Conservation (phyloP, 2,113 vertebrate species). For the Mastomys natalensis region DNA sequence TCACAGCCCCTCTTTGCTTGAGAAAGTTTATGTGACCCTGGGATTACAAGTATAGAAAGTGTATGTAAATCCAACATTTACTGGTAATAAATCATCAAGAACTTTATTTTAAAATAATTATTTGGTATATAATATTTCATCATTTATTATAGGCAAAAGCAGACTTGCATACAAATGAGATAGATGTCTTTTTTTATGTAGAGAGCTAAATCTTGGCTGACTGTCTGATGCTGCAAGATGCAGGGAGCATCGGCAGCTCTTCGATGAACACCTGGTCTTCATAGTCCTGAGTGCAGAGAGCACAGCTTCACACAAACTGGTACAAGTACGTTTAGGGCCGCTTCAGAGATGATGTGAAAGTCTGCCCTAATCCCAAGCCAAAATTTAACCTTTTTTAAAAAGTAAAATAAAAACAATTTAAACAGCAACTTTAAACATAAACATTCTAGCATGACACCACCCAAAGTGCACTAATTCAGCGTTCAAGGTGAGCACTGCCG, state of each 20-base stretch:
- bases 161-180: background rate
- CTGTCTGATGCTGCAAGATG: background rate
- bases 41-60: background rate
- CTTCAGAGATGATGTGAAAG: background rate
- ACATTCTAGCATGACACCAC: background rate
- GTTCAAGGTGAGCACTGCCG: background rate
- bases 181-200: background rate
- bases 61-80: background rate
- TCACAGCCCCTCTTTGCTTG: background rate
- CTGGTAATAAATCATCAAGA: background rate
- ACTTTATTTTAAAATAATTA: background rate
- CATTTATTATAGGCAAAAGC: background rate
- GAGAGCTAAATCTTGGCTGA: background rate
- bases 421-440: background rate
- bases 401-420: background rate
- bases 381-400: background rate
- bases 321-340: background rate
- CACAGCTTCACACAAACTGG: background rate
- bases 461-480: background rate
- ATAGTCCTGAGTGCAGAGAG: background rate
- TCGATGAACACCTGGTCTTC: background rate
- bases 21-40: background rate
- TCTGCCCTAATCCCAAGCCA: background rate
- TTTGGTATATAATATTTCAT: background rate
- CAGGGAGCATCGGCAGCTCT: background rate